Evolutionary conservation across 2,113 vertebrate genomes (phyloP).

Genomic region (Pteropus alecto): DNA sequence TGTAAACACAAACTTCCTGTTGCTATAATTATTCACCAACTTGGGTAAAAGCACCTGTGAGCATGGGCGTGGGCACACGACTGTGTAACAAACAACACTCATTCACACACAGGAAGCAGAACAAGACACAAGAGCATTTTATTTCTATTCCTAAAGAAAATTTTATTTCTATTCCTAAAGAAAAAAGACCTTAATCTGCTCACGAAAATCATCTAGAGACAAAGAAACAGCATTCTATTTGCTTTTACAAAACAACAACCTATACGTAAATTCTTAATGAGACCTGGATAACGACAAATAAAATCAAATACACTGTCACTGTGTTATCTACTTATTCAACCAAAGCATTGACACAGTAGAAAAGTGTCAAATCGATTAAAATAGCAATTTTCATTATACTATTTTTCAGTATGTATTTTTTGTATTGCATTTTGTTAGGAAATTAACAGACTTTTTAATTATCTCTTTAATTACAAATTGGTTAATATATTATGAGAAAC

Average conservation of each 20-base stretch:
- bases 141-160: background rate
- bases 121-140: background rate
- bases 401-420: background rate
- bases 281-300: background rate
- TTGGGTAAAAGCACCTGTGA: background rate
- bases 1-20: background rate
- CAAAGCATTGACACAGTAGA: background rate
- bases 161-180: background rate
- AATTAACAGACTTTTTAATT: background rate
- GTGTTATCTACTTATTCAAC: background rate
- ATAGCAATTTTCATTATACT: background rate
- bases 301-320: background rate
- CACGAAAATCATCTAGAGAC: background rate
- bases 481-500: background rate
- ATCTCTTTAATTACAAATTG: background rate
- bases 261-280: background rate
- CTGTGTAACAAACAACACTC: background rate
- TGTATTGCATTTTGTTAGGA: background rate
- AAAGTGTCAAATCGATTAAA: background rate
- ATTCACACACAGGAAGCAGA: background rate
- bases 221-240: background rate
- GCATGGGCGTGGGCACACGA: background rate
- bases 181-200: background rate
- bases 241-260: background rate
- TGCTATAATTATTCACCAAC: background rate